These are phyloP conservation scores for Lasioglossum zephyrum DNA, from an alignment of 2,888 invertebrate species.

Conservation along the genomic window DNA sequence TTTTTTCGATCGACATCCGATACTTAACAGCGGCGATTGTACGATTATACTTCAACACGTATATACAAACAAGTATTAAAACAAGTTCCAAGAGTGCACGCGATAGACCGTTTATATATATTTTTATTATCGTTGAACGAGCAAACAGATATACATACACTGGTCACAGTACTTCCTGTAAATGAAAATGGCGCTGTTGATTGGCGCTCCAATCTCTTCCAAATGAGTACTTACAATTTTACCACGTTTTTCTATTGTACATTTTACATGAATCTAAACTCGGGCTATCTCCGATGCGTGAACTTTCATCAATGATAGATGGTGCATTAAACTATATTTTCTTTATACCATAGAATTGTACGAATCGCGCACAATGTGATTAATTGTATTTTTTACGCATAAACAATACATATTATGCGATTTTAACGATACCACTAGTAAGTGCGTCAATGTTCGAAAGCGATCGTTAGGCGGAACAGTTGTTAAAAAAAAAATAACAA, in stretches of 20 bases:
- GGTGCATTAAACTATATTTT: background rate
- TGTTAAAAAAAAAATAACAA: background rate
- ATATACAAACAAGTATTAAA: constrained; percentile 39
- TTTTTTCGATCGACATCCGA: background rate
- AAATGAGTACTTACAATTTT: constrained; percentile 53
- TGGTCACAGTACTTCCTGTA: constrained; percentile 7
- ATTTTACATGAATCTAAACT: constrained; percentile 24
- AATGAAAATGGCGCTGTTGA: background rate
- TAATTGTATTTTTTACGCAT: background rate
- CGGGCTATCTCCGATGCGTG: background rate
- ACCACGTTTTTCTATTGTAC: constrained; percentile 37
- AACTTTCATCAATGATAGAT: background rate
- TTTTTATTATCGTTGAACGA: constrained; percentile 1
- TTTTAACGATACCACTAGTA: background rate
- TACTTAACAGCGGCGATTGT: background rate
- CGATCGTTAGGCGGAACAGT: background rate
- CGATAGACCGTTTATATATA: constrained; percentile 38
- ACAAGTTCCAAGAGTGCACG: background rate
- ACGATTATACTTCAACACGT: constrained; percentile 12
- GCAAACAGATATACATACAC: background rate
- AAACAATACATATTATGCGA: background rate
- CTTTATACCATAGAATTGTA: background rate
- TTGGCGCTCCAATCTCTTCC: constrained; percentile 12
- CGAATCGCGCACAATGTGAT: background rate
- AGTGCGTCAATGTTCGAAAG: background rate